Conservation (phyloP, 2,797 vertebrate species). For the Nannoperca obscura region DNA sequence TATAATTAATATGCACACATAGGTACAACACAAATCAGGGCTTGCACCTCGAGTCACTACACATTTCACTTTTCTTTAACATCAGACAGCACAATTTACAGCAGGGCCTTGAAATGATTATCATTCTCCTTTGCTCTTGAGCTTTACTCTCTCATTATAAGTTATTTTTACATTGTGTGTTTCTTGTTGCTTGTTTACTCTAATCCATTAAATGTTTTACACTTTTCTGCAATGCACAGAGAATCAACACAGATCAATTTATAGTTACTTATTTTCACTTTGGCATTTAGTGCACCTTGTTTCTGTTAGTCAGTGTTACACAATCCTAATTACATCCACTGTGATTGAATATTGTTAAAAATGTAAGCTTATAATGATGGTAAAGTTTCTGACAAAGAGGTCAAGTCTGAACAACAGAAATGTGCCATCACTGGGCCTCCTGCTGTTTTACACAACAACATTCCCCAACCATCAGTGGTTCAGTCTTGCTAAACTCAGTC, state of each 20-base stretch:
- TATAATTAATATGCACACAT: constrained; percentile 5
- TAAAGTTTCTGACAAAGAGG: background rate
- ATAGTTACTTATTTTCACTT: background rate
- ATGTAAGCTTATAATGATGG: background rate
- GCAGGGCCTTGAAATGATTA: background rate
- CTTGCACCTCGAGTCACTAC: background rate
- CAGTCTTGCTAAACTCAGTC: constrained; percentile 17
- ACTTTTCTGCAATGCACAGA: background rate
- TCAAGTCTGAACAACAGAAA: constrained; percentile 19
- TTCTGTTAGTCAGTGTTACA: background rate
- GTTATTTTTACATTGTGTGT: background rate
- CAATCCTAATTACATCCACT: background rate
- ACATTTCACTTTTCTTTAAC: background rate
- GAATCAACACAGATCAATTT: background rate
- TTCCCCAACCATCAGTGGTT: constrained; percentile 27
- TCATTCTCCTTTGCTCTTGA: background rate
- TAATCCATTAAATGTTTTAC: background rate
- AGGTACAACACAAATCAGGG: background rate
- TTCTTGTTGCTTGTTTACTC: background rate
- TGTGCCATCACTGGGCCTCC: background rate
- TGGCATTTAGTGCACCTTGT: background rate
- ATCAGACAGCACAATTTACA: background rate
- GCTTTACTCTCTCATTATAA: background rate
- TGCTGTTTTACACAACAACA: constrained; percentile 52
- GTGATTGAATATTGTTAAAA: background rate